Base-by-base conservation (phyloP, 2,888 invertebrate genomes). In the Pelosia muscerda region DNA sequence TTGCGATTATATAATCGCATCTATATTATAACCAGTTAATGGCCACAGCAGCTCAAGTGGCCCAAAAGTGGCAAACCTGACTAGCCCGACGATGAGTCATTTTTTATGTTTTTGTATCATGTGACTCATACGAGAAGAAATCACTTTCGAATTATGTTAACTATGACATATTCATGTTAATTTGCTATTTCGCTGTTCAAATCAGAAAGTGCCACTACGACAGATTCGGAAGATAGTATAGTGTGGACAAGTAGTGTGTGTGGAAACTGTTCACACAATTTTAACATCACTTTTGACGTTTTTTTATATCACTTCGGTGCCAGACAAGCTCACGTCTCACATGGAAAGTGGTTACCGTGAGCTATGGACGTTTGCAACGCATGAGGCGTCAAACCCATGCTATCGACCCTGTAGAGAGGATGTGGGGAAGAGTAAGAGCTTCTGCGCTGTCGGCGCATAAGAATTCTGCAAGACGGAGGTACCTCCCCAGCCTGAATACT, bases 61-160 rank as follows among this genome's bases (percentile, higher is more conserved):
- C 73, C 78, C 77, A 77, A 82, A 85, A 84, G 74, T 79, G 71
- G 74, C 75, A 78, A 80, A 73, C 74, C 73, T 73, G 76, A 62
- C 77, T 78, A 82, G 66, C 61, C 2, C 31, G 28, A 34, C 22
- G 28, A 64, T 85, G 86, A 86, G 58, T 86, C 86, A 85, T 64
- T 31, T n/a, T 70, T 82, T 77, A 70, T 77, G 69, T 73, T 76
- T 76, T 75, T 74, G 68, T 78, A 72, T 66, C 60, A 49, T 49
- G 71, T 86, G 86, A 86, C 75, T 86, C 86, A 86, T 69, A 58
- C 66, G 76, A 79, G 79, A 83, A 84, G 83, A 79, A 77, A 83
- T 82, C 83, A 84, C 84, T 86, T 86, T 86, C 84, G 74, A 76
- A 66, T 61, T 66, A 73, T 59, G 69, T 61, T 42, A 72, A 72